Base-by-base conservation (phyloP, 92 coral and sea anemone species). In the Parazoanthus atlanticus region DNA sequence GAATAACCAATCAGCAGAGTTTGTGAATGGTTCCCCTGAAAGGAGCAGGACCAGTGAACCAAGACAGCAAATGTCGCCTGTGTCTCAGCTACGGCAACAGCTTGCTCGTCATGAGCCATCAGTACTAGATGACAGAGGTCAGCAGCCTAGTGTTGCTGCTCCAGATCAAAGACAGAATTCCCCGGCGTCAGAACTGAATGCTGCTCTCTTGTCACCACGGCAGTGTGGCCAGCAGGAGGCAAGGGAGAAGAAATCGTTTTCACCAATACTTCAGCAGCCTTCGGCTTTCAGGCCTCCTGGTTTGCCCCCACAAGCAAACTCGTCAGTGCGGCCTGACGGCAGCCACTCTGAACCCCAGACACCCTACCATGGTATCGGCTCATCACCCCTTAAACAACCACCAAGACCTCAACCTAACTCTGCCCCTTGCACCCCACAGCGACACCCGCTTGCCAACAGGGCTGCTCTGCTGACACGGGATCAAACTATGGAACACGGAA, bases 341-440 rank as follows among this genome's bases (percentile, higher is more conserved):
- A 79, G 89, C 52, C 94, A 95, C 72, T 95, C 98, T 2, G 96
- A 93, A 69, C 96, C 98, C 8, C 94, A 91, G 74, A 93, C 96
- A 16, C 98, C 98, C 30, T 76, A 86, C 75, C 89, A 84, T 61
- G 90, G 91, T 32, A 88, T 91, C 33, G 78, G 91, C 3, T 25
- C 58, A 43, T 78, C 87, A 25, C 85, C 88, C 16, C 13, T 73
- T 29, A 85, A 74, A 54, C 90, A 88, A 7, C 76, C 90, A 6
- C 89, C 94, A 56, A 71, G 67, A 40, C 5, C 78, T 31, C 78
- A 70, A 30, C 77, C 87, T 67, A 76, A 91, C 76, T 95, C 98
- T 78, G 98, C 96, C 7, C 98, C 98, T 3, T 91, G 92, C 34
- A 95, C 98, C 47, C 98, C 98, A 1, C 96, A 93, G 84, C 89